Percentiles rank a stretch among this genome's conserved stretches.
Evolutionary conservation across 1,140 invertebrate species (phyloP).

Genomic region (Trachymyrmex septentrionalis): DNA sequence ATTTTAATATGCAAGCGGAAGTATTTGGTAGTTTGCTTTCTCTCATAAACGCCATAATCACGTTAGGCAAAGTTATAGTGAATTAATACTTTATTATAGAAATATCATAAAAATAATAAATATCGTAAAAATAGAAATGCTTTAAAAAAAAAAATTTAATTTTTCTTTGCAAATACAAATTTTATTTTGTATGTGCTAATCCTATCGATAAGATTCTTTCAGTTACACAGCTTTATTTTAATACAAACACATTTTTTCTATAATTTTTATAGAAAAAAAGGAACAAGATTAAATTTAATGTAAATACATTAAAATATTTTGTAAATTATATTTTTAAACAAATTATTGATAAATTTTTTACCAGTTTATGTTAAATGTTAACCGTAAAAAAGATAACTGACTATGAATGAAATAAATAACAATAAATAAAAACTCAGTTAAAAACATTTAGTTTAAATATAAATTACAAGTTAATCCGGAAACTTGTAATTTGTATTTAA

Average conservation of each 20-base stretch:
- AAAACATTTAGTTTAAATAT: too few species aligned
- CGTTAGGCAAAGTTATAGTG: constrained; percentile 14
- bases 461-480: too few species aligned
- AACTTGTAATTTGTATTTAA: too few species aligned
- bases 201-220: not conserved
- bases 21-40: constrained; percentile 47
- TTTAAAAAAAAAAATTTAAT: not conserved
- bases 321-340: not conserved
- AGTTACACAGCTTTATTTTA: not conserved
- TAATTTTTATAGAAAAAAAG: not conserved
- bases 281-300: not conserved
- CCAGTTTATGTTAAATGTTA: not conserved
- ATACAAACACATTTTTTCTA: not conserved
- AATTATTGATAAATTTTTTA: not conserved
- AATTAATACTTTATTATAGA: constrained; percentile 16
- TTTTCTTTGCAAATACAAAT: not conserved
- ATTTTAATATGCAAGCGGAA: constrained; percentile 56
- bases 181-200: not conserved
- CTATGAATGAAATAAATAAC: too few species aligned
- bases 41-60: constrained; percentile 1
- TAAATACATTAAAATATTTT: not conserved
- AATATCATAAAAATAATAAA: not conserved
- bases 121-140: not conserved
- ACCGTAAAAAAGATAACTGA: constrained; percentile 47
- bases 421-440: too few species aligned